A percentile compares a stretch with the other conserved stretches of the same genome.
These are phyloP conservation scores for Chrysomela aeneicollis DNA, from an alignment of 2,888 invertebrate species.

Conservation along the genomic window DNA sequence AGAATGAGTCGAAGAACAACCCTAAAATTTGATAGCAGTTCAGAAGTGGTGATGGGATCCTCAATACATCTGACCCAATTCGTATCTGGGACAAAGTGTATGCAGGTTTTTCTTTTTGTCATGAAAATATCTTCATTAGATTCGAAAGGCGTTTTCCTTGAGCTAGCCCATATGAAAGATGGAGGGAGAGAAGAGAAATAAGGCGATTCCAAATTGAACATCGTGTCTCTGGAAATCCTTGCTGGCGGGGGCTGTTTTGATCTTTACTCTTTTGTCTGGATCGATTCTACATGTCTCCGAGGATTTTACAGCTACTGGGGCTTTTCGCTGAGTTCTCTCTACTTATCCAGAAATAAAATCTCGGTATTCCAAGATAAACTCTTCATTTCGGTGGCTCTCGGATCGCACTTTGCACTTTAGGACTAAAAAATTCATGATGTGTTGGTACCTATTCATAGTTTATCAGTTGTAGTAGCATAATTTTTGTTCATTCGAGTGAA, in stretches of 20 bases:
- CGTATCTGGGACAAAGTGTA: no score
- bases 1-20: no score
- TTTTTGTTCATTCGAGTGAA: no score
- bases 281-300: constrained; percentile 11
- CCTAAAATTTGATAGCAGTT: no score
- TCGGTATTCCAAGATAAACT: neutral
- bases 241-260: constrained; percentile 15
- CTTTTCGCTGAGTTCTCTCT: constrained; percentile 2
- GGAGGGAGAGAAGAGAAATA: constrained; percentile 11
- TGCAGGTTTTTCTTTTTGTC: no score
- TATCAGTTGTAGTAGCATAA: no score
- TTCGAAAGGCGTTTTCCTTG: neutral
- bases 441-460: no score
- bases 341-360: neutral
- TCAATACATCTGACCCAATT: no score
- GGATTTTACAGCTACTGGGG: neutral
- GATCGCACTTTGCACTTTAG: neutral
- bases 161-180: constrained; percentile 14
- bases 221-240: constrained; percentile 20
- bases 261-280: constrained; percentile 14
- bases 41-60: no score
- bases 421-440: neutral
- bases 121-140: neutral
- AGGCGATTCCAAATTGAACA: constrained; percentile 19
- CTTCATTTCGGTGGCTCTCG: neutral